Percentiles rank a stretch among this genome's conserved stretches.
Conservation (phyloP, 2,113 vertebrate genomes). For the Macrotis lagotis region DNA sequence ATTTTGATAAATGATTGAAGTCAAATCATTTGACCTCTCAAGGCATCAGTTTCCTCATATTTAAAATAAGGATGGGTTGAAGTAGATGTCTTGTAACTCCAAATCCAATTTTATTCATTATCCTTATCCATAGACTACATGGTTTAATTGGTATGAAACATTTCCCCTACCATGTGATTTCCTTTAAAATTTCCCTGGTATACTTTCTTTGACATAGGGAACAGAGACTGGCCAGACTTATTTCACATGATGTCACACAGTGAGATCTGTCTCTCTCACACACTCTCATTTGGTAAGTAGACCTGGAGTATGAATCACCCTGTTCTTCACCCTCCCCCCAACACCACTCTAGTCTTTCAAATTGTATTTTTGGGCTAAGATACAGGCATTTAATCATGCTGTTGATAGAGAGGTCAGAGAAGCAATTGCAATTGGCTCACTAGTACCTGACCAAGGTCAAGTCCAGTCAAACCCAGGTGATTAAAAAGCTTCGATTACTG, state of each 20-base stretch:
- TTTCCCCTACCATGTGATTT: not conserved
- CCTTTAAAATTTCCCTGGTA: not conserved
- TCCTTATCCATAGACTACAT: not conserved
- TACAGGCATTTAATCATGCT: conserved; percentile 3
- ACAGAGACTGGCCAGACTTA: not conserved
- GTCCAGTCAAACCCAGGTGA: conserved; percentile 21
- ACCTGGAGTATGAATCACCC: conserved; percentile 10
- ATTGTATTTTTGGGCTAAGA: conserved; percentile 2
- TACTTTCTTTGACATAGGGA: not conserved
- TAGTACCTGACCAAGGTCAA: not conserved
- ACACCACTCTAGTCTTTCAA: not conserved
- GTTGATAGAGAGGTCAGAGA: not conserved
- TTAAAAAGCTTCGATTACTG: not conserved
- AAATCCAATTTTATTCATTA: not conserved
- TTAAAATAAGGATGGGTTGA: not conserved
- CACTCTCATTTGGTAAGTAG: not conserved
- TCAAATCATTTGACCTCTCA: not conserved
- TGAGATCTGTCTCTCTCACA: not conserved
- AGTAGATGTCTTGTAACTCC: not conserved
- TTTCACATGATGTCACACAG: not conserved
- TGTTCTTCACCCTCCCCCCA: not conserved
- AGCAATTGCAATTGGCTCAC: not conserved
- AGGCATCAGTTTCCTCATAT: not conserved
- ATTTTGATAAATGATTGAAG: not conserved
- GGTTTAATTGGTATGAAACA: not conserved